Evolutionary conservation across 2,113 vertebrate genomes (phyloP).

Genomic region (Triplophysa rosa): DNA sequence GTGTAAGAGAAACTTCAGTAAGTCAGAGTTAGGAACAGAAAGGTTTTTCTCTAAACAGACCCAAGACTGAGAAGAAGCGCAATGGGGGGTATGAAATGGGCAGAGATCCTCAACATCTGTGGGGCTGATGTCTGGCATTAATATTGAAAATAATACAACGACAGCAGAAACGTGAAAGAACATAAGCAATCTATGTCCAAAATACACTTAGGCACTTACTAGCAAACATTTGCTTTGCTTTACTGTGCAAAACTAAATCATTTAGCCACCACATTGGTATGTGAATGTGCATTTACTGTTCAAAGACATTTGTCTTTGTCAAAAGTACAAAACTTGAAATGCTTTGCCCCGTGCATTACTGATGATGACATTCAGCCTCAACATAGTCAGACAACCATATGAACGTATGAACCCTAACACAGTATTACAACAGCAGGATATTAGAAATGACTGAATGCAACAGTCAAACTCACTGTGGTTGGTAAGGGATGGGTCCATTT

Average conservation of each 20-base stretch:
- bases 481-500: slow-evolving; percentile 79
- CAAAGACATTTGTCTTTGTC: neutral
- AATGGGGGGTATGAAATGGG: slow-evolving; percentile 13
- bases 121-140: slow-evolving; percentile 32
- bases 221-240: neutral
- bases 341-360: no score
- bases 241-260: neutral
- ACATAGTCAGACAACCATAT: neutral
- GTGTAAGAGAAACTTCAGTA: slow-evolving; percentile 10
- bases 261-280: neutral
- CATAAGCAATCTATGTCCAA: neutral
- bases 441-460: slow-evolving; percentile 12
- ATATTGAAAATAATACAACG: slow-evolving; percentile 1
- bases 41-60: slow-evolving; percentile 32
- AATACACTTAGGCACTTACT: neutral
- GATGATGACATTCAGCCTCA: neutral
- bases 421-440: slow-evolving; percentile 2
- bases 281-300: no score
- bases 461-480: slow-evolving; percentile 87
- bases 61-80: slow-evolving; percentile 7
- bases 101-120: slow-evolving; percentile 50
- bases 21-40: slow-evolving; percentile 7
- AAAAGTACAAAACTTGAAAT: no score
- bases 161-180: neutral
- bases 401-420: neutral